Percentiles rank a stretch among this genome's conserved stretches.
These are phyloP conservation scores for Piaya cayana DNA, from an alignment of 2,113 vertebrate species.

Conservation along the genomic window DNA sequence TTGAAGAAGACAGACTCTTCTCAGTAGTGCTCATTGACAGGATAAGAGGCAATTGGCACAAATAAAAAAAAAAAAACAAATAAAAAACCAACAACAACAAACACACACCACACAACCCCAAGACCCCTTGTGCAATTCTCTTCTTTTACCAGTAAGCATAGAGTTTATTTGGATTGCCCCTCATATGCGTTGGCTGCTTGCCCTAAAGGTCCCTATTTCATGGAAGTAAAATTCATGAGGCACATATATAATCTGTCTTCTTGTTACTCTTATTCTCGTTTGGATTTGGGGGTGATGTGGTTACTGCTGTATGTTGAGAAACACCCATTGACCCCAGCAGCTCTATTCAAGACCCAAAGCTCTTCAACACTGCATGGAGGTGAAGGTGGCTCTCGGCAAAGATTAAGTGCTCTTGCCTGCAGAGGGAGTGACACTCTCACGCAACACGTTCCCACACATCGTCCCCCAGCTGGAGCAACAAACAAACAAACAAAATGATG, in stretches of 20 bases:
- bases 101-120: not conserved
- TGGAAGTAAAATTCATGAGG: not conserved
- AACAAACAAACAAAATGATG: not conserved
- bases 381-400: not conserved
- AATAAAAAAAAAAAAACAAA: not conserved
- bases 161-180: not conserved
- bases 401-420: not conserved
- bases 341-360: not conserved
- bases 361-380: rapidly evolving
- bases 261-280: not conserved
- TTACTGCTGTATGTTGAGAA: not conserved
- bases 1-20: not conserved
- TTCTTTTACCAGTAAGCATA: not conserved
- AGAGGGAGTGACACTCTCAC: not conserved
- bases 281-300: not conserved
- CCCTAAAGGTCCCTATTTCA: not conserved
- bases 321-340: not conserved
- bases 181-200: not conserved
- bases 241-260: not conserved
- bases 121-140: not conserved
- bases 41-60: not conserved
- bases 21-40: not conserved
- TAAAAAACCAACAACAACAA: not conserved
- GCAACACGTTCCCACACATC: not conserved
- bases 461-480: not conserved